phyloP scores from a whole-genome alignment of 2,888 invertebrate species.

The Zelleria hepariella region DNA sequence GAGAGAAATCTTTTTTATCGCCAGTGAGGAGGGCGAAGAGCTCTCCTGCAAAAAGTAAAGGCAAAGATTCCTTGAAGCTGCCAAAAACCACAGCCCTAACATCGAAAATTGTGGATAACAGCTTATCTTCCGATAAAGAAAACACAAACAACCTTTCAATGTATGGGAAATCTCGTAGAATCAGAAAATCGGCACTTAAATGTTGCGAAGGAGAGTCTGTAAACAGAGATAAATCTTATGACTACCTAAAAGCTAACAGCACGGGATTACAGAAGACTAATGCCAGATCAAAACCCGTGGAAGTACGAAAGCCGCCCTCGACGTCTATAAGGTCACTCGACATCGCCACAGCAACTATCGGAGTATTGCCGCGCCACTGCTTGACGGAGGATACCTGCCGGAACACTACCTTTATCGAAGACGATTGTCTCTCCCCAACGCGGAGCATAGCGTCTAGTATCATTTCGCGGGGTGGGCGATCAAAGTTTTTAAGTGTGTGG shows the following conservation, averaged over 20 bases:
- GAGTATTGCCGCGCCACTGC: conserved; percentile 1
- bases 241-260: not conserved
- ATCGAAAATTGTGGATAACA: not conserved
- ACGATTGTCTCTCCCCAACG: not conserved
- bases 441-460: not conserved
- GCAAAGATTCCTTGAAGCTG: not conserved
- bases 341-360: not conserved
- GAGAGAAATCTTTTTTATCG: not conserved
- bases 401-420: not conserved
- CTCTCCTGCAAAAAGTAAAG: not conserved
- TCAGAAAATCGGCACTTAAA: not conserved
- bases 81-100: not conserved
- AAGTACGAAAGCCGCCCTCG: not conserved
- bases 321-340: not conserved
- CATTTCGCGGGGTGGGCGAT: not conserved
- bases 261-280: not conserved
- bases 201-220: not conserved
- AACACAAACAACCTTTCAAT: not conserved
- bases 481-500: too few relatives aligned
- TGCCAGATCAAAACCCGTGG: not conserved
- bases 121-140: not conserved
- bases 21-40: not conserved
- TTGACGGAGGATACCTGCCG: not conserved
- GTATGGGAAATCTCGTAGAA: not conserved
- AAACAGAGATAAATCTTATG: not conserved